Base-by-base conservation (phyloP, 2,113 vertebrate genomes). In the Lota lota region DNA sequence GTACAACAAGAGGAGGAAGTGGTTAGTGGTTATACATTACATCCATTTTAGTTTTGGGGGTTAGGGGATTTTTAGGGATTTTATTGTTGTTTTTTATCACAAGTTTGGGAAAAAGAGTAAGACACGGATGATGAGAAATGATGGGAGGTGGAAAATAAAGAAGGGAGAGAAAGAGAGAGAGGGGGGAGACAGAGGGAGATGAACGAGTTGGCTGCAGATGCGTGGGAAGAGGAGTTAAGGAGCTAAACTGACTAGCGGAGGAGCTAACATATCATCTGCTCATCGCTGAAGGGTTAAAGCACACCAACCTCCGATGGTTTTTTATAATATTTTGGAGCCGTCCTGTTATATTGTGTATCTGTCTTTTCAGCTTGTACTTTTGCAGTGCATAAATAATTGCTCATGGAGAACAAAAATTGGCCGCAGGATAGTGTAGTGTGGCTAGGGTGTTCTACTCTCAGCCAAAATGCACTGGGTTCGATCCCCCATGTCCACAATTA, bases 191-290 rank as follows among this genome's bases (percentile, higher is more conserved):
- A 24, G 53, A 59, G 53, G 59, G 68, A 70, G 76, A 72, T 81
- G 68, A 83, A 69, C 70, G 68, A 73, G 66, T 85, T 83, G 47
- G 24, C 22, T 76, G 74, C 36, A 76, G 87, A 87, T 86, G 83
- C 63, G 61, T 79, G 66, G 2, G 28, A 75, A 73, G 66, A 75
- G 16, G 40, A 60, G 72, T 83, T 24, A 63, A 70, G 69, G 74
- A 84, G 65, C 70, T 75, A 82, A 65, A 71, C 73, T 79, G 84
- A 84, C 78, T 78, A 64, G 51, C 64, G 68, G 65, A 67, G 67
- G 69, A 74, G 61, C 66, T 74, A 75, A 78, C 57, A 58, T 73
- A 69, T 78, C 66, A 74, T 73, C 66, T 47, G 20, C 74, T 66
- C 60, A 50, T 17, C 74, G 79, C 85, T 69, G 76, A 40, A 51